phyloP scores from a whole-genome alignment of 2,888 invertebrate genomes.

The Colostygia pectinataria region DNA sequence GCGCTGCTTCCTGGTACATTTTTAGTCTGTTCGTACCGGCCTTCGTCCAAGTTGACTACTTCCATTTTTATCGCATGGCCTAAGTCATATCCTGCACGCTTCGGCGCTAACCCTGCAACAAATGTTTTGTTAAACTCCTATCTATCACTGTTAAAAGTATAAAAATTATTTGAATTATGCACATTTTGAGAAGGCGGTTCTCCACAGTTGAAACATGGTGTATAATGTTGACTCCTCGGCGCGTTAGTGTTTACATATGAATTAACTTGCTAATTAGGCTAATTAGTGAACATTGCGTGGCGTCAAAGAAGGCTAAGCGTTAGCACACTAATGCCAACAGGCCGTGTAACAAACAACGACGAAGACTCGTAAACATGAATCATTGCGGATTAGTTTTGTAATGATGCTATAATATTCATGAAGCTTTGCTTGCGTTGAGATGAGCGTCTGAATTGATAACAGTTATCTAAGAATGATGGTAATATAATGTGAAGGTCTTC shows the following conservation, averaged over 20 bases:
- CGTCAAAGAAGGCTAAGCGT: constrained; percentile 56
- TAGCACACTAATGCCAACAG: constrained; percentile 59
- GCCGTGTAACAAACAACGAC: constrained; percentile 35
- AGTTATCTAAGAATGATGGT: constrained; percentile 2
- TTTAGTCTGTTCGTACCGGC: constrained; percentile 67
- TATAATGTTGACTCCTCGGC: constrained; percentile 35
- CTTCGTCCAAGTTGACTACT: constrained; percentile 67
- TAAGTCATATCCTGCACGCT: constrained; percentile 71
- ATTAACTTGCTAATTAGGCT: constrained; percentile 60
- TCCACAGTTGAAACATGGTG: constrained; percentile 69
- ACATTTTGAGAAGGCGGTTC: constrained; percentile 65
- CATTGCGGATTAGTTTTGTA: constrained; percentile 41
- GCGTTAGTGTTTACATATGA: constrained; percentile 55
- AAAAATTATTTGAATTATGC: constrained; percentile 38
- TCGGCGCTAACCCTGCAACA: constrained; percentile 70
- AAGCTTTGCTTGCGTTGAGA: constrained; percentile 11
- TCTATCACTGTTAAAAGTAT: constrained; percentile 21
- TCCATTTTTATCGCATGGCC: constrained; percentile 78
- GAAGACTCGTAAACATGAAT: constrained; percentile 41
- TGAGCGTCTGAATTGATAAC: constrained; percentile 6
- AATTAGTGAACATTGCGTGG: constrained; percentile 53
- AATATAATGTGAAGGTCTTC: constrained; percentile 1
- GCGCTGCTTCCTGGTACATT: constrained; percentile 62
- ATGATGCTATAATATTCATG: constrained; percentile 28
- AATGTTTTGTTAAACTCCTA: constrained; percentile 38